phyloP scores from a whole-genome alignment of 2,797 vertebrate species.

The Loriculus beryllinus region DNA sequence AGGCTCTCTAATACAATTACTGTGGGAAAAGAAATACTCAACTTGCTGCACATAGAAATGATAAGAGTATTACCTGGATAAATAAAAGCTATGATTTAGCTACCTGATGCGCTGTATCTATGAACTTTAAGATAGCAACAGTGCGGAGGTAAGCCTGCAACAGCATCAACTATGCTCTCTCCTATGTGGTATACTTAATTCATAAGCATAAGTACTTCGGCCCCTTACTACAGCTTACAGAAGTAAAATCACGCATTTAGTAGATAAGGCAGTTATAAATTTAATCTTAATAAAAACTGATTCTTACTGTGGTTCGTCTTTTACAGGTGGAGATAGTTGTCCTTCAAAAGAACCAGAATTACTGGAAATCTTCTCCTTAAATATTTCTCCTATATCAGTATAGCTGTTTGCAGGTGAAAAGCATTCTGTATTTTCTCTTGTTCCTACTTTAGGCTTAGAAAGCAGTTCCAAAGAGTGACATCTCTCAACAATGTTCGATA shows the following conservation, averaged over 20 bases:
- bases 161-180: neutral
- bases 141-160: neutral
- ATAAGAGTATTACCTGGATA: neutral
- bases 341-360: slow-evolving; percentile 68
- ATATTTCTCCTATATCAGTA: slow-evolving; percentile 70
- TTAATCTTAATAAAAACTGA: neutral
- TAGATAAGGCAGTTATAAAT: neutral
- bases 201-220: neutral
- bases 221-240: neutral
- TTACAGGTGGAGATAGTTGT: slow-evolving; percentile 81
- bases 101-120: neutral
- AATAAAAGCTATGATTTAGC: neutral
- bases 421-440: slow-evolving; percentile 49
- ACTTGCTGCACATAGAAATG: neutral
- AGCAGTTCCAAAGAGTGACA: slow-evolving; percentile 89
- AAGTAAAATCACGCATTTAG: neutral
- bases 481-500: slow-evolving; percentile 73
- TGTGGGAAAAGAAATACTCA: neutral
- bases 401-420: slow-evolving; percentile 73
- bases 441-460: slow-evolving; percentile 64
- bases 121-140: neutral
- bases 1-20: neutral
- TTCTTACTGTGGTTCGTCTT: slow-evolving; percentile 84
- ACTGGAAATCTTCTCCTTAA: slow-evolving; percentile 75
- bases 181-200: neutral